Evolutionary conservation across 1,140 invertebrate genomes (phyloP).

Genomic region (Diuraphis noxia): DNA sequence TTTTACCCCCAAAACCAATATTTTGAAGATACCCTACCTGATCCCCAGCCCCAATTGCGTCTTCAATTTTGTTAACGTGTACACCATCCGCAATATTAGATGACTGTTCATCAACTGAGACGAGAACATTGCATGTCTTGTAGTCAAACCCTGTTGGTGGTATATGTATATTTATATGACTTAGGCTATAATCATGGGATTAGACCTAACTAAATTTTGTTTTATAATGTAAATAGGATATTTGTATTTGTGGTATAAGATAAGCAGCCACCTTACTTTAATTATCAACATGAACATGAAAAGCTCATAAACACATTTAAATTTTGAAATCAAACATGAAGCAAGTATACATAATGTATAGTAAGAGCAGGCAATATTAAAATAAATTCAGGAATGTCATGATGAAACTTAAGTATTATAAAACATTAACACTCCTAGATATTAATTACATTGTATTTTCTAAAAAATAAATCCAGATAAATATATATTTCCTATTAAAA

Average conservation of each 20-base stretch:
- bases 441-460: background rate
- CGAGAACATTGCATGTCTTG: slow-evolving; percentile 96
- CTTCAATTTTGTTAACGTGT: slow-evolving; percentile 84
- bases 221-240: background rate
- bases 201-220: background rate
- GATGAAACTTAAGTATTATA: background rate
- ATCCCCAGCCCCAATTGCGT: slow-evolving; percentile 98
- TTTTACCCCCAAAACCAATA: slow-evolving; percentile 20
- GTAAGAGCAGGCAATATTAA: background rate
- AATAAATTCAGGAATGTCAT: background rate
- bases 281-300: background rate
- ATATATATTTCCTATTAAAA: background rate
- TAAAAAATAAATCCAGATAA: background rate
- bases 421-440: background rate
- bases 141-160: slow-evolving; percentile 89
- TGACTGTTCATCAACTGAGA: slow-evolving; percentile 96
- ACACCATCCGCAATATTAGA: slow-evolving; percentile 97
- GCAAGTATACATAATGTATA: background rate
- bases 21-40: slow-evolving; percentile 72
- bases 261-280: slow-evolving; percentile 21
- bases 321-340: background rate
- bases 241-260: background rate
- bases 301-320: background rate
- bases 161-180: slow-evolving; percentile 40
- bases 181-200: background rate